phyloP scores from a whole-genome alignment of 2,797 vertebrate species.

The Argyrosomus regius region DNA sequence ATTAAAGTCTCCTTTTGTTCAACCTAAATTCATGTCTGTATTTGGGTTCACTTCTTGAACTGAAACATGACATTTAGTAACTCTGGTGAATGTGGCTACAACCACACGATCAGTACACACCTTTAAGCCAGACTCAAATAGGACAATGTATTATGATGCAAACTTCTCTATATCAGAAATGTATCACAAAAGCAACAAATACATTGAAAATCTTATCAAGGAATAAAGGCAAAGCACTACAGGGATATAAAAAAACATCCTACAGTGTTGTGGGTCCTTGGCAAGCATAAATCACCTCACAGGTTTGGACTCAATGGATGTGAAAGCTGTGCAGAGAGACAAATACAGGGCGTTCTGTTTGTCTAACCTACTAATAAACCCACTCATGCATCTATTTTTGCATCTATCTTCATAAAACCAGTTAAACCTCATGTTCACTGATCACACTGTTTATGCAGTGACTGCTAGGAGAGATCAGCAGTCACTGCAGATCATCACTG shows the following conservation, averaged over 20 bases:
- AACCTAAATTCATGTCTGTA: too few species aligned
- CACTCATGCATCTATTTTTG: not conserved
- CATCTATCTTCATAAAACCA: not conserved
- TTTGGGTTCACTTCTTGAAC: too few species aligned
- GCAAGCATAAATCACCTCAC: not conserved
- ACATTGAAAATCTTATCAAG: not conserved
- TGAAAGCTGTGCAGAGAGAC: not conserved
- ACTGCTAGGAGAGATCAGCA: not conserved
- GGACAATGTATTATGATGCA: too few species aligned
- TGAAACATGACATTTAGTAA: too few species aligned
- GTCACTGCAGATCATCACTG: not conserved
- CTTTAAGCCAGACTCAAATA: not conserved
- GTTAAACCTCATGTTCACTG: constrained; percentile 5
- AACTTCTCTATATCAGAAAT: not conserved
- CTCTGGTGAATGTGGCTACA: too few species aligned
- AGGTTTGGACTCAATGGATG: not conserved
- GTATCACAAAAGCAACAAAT: not conserved
- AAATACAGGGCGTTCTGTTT: not conserved
- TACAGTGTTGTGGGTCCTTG: not conserved
- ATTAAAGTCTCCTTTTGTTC: too few species aligned
- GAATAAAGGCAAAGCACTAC: not conserved
- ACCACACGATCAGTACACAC: not conserved
- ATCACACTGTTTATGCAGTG: not conserved
- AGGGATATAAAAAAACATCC: not conserved
- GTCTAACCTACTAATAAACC: not conserved